Percentiles rank a stretch among this genome's conserved stretches.
Conservation (phyloP, 2,888 invertebrate species). For the Artemia sinica region DNA sequence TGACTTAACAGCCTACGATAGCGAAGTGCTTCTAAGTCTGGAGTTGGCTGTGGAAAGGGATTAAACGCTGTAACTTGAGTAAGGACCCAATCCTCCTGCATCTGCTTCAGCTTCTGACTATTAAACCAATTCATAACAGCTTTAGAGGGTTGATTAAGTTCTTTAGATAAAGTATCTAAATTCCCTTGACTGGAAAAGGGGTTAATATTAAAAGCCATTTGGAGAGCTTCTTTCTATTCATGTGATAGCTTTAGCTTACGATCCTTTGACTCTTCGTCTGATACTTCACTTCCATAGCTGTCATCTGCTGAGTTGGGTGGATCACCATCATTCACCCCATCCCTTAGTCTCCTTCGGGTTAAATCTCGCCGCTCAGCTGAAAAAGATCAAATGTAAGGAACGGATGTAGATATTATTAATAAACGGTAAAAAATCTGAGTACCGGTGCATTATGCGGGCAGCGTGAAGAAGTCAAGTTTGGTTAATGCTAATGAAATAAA, state of each 20-base stretch:
- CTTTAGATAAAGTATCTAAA: slow-evolving; percentile 82
- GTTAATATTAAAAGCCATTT: slow-evolving; percentile 78
- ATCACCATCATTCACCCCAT: slow-evolving; percentile 76
- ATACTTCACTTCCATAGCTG: slow-evolving; percentile 36
- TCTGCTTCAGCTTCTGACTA: slow-evolving; percentile 85
- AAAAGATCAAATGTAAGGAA: background rate
- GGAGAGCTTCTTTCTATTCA: slow-evolving; percentile 89
- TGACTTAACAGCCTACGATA: slow-evolving; percentile 74
- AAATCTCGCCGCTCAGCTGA: slow-evolving; percentile 40
- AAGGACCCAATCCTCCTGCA: slow-evolving; percentile 2
- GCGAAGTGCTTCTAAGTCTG: slow-evolving; percentile 66
- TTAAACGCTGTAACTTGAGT: background rate
- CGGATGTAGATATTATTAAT: no score
- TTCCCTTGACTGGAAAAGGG: slow-evolving; percentile 93
- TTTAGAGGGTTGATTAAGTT: slow-evolving; percentile 72
- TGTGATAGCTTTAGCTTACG: slow-evolving; percentile 94
- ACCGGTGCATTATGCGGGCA: no score
- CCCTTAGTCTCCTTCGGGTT: slow-evolving; percentile 70
- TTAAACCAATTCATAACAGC: slow-evolving; percentile 99
- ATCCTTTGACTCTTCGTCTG: slow-evolving; percentile 48
- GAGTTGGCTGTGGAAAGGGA: background rate
- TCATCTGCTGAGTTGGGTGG: slow-evolving; percentile 65
- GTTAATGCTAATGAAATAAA: no score
- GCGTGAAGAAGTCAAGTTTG: no score
- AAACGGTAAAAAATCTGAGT: no score